Evolutionary conservation across 2,888 invertebrate genomes (phyloP).

Genomic region (Notocelia uddmanniana): DNA sequence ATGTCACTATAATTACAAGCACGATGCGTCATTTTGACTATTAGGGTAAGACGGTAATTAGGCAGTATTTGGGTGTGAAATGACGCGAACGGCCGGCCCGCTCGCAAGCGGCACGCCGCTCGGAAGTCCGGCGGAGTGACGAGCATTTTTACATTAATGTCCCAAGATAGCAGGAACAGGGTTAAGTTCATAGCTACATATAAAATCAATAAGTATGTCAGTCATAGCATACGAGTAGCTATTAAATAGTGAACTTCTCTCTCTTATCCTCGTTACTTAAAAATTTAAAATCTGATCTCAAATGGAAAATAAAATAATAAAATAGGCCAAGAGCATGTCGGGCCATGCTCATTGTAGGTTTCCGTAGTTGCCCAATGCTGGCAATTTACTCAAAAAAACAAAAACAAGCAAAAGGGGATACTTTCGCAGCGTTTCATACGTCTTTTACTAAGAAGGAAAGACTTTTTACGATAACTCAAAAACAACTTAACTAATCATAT

Average conservation of each 20-base stretch:
- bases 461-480: too few species aligned
- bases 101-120: conserved; percentile 21
- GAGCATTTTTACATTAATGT: conserved; percentile 25
- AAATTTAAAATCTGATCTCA: too few species aligned
- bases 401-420: too few species aligned
- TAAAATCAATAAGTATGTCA: background rate
- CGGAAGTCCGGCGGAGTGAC: conserved; percentile 28
- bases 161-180: background rate
- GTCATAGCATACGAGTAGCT: too few species aligned
- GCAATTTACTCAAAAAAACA: too few species aligned
- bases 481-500: too few species aligned
- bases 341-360: too few species aligned
- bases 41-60: conserved; percentile 15
- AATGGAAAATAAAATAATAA: too few species aligned
- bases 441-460: too few species aligned
- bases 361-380: too few species aligned
- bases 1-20: background rate
- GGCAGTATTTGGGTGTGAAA: conserved; percentile 34
- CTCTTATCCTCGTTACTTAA: background rate
- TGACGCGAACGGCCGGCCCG: conserved; percentile 15
- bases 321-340: too few species aligned
- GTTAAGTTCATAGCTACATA: background rate
- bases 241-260: background rate
- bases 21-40: background rate
- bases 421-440: too few species aligned